A percentile compares a stretch with the other conserved stretches of the same genome.
phyloP scores from a whole-genome alignment of 30 jellyfish, hydroid and myxozoan species.

The Chrysaora quinquecirrha region DNA sequence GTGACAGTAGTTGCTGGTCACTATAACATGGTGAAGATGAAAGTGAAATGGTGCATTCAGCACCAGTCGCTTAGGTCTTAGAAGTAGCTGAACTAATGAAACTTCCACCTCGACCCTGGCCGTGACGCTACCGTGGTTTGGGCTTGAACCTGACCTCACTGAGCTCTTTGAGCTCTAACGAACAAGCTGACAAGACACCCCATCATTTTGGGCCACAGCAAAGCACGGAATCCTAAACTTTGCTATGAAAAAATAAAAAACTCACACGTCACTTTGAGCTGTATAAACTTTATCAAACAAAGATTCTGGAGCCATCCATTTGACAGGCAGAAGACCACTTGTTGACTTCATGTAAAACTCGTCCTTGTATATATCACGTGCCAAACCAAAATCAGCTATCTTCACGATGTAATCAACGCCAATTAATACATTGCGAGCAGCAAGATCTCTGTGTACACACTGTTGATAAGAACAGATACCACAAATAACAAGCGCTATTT shows the following conservation, averaged over 20 bases:
- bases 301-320: constrained; percentile 99
- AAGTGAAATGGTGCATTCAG: too few relatives aligned
- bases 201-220: too few relatives aligned
- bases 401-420: constrained; percentile 93
- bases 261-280: constrained; percentile 96
- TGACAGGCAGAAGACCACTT: constrained; percentile 95
- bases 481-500: neutral
- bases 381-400: constrained; percentile 95
- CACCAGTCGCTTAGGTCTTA: too few relatives aligned
- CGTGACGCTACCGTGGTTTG: too few relatives aligned
- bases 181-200: too few relatives aligned
- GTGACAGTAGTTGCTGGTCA: too few relatives aligned
- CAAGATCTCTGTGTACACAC: constrained; percentile 97
- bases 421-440: constrained; percentile 93
- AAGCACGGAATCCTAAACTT: too few relatives aligned
- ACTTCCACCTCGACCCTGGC: too few relatives aligned
- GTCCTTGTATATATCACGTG: constrained; percentile 85
- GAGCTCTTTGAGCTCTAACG: too few relatives aligned
- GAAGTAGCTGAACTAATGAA: too few relatives aligned
- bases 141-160: too few relatives aligned
- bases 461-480: constrained; percentile 4
- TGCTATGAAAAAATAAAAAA: neutral
- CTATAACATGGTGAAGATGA: too few relatives aligned
- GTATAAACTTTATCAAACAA: constrained; percentile 89
- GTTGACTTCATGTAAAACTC: constrained; percentile 86